Evolutionary conservation across 2,888 invertebrate species (phyloP).

Genomic region (Cenopis cana): DNA sequence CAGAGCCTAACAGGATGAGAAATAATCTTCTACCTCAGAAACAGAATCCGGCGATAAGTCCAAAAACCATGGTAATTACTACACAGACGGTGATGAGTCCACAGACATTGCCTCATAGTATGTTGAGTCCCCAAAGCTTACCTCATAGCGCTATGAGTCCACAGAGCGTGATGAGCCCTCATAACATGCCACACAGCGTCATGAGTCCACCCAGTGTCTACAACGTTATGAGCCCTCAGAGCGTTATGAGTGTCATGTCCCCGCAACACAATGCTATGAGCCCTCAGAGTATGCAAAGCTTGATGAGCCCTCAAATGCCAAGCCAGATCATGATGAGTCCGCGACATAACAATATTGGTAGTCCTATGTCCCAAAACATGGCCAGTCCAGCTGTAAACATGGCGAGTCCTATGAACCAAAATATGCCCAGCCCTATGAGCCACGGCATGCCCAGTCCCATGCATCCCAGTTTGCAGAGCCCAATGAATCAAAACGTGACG

Average conservation of each 20-base stretch:
- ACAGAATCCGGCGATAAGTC: conserved; percentile 65
- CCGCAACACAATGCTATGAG: conserved; percentile 81
- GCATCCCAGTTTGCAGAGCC: conserved; percentile 76
- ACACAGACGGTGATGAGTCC: conserved; percentile 75
- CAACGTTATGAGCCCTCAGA: conserved; percentile 81
- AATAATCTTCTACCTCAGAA: conserved; percentile 70
- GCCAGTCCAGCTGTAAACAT: conserved; percentile 71
- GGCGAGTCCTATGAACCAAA: conserved; percentile 67
- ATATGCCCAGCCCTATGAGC: conserved; percentile 73
- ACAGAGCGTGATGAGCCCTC: conserved; percentile 77
- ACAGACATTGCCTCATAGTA: conserved; percentile 72
- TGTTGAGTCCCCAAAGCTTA: conserved; percentile 79
- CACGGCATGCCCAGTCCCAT: conserved; percentile 79
- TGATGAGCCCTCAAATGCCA: conserved; percentile 79
- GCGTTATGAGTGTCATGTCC: conserved; percentile 81
- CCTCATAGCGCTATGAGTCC: conserved; percentile 81
- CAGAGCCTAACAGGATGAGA: conserved; percentile 73
- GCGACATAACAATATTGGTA: conserved; percentile 69
- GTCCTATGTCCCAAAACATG: conserved; percentile 70
- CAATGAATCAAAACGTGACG: conserved; percentile 74
- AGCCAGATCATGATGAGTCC: conserved; percentile 81
- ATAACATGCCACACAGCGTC: conserved; percentile 68
- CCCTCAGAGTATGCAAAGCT: conserved; percentile 77
- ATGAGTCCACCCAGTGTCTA: conserved; percentile 79
- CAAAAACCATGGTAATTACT: conserved; percentile 74